A percentile compares a stretch with the other conserved stretches of the same genome.
Conservation (phyloP, 1,140 invertebrate species). For the Magallana ariakensis region DNA sequence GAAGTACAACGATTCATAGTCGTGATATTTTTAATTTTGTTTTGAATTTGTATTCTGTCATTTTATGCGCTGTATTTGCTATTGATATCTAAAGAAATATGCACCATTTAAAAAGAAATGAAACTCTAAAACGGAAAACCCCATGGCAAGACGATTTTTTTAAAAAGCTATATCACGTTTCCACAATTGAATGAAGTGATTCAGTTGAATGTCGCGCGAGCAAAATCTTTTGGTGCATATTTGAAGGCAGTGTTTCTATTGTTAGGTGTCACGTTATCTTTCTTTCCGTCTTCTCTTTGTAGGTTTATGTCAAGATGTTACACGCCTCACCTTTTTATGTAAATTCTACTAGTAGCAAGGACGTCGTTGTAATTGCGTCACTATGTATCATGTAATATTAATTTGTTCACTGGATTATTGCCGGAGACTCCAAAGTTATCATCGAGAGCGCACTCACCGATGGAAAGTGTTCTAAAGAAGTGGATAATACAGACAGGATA, state of each 20-base stretch:
- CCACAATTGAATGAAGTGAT: too few relatives aligned
- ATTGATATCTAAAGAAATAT: background rate
- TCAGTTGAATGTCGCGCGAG: too few relatives aligned
- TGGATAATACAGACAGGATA: background rate
- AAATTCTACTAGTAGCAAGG: slow-evolving; percentile 34
- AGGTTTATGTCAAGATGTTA: slow-evolving; percentile 25
- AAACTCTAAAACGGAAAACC: too few relatives aligned
- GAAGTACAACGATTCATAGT: background rate
- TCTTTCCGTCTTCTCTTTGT: slow-evolving; percentile 34
- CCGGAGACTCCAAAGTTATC: slow-evolving; percentile 1
- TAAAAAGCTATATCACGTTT: too few relatives aligned
- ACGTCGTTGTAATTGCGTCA: slow-evolving; percentile 16
- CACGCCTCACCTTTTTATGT: slow-evolving; percentile 23
- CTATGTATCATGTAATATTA: slow-evolving; percentile 31
- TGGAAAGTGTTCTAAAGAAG: slow-evolving; percentile 9
- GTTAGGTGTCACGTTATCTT: background rate
- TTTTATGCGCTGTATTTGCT: background rate
- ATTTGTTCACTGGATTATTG: slow-evolving; percentile 7
- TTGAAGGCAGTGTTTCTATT: background rate
- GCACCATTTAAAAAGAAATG: background rate
- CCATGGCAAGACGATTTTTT: too few relatives aligned
- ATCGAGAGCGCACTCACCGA: slow-evolving; percentile 6
- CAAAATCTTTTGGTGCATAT: slow-evolving; percentile 1
- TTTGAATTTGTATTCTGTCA: background rate
- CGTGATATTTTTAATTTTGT: background rate